These are phyloP conservation scores for Barypeithes pellucidus DNA, from an alignment of 2,888 invertebrate genomes.

Conservation along the genomic window DNA sequence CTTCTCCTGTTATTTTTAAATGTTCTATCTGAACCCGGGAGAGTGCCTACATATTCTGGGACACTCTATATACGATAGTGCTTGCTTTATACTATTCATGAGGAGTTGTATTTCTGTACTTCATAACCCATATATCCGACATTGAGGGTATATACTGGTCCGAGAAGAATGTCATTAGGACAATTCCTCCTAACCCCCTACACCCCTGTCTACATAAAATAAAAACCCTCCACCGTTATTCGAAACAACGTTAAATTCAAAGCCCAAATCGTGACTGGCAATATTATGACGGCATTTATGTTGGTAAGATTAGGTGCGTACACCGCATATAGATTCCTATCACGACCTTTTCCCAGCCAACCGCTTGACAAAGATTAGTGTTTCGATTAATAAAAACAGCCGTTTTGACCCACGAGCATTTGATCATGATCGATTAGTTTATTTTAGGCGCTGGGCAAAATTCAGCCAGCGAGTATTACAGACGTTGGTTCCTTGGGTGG, in stretches of 20 bases:
- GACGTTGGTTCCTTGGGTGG: background rate
- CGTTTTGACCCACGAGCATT: constrained; percentile 57
- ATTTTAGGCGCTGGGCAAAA: background rate
- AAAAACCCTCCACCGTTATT: constrained; percentile 16
- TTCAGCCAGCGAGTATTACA: background rate
- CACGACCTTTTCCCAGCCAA: constrained; percentile 55
- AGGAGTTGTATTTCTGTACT: no score
- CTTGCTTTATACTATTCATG: no score
- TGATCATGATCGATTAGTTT: constrained; percentile 30
- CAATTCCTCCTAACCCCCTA: no score
- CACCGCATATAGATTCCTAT: constrained; percentile 53
- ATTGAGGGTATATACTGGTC: no score
- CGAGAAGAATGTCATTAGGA: no score
- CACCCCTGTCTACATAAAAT: background rate
- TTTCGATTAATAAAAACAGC: constrained; percentile 58
- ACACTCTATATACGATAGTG: no score
- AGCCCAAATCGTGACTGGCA: constrained; percentile 29
- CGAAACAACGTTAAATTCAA: constrained; percentile 29
- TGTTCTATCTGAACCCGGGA: no score
- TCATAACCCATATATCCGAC: no score
- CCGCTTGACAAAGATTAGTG: constrained; percentile 58
- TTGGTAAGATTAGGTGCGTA: constrained; percentile 39
- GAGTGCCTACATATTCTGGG: no score
- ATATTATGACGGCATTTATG: constrained; percentile 29
- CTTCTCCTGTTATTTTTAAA: no score